Conservation (phyloP, 2,888 invertebrate genomes). For the Lamellibrachia satsuma region DNA sequence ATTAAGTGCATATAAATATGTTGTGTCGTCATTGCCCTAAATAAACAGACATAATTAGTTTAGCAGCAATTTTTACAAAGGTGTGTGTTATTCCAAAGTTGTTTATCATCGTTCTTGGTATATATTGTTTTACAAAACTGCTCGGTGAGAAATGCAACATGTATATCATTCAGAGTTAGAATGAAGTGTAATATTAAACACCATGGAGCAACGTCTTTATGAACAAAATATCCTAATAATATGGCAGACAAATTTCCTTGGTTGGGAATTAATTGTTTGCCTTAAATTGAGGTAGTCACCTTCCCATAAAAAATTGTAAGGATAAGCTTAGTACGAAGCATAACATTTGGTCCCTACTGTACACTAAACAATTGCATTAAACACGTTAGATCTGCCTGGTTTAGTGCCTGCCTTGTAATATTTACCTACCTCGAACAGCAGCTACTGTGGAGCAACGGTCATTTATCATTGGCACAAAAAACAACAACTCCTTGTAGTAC, state of each 20-base stretch:
- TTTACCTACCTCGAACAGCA: neutral
- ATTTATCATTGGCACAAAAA: neutral
- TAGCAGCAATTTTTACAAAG: neutral
- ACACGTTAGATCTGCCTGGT: neutral
- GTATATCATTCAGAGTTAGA: neutral
- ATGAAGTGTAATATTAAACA: neutral
- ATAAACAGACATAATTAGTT: no score
- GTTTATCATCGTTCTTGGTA: neutral
- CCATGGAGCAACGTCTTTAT: neutral
- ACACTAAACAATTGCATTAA: neutral
- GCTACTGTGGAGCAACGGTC: neutral
- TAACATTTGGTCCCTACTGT: neutral
- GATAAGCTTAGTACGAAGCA: neutral
- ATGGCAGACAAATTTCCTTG: neutral
- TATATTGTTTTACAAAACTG: neutral
- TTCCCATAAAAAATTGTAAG: neutral
- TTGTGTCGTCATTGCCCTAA: no score
- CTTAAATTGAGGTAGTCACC: neutral
- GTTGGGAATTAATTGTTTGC: neutral
- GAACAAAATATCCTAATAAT: neutral
- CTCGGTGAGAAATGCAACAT: neutral
- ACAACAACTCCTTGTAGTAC: neutral
- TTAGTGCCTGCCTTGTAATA: neutral
- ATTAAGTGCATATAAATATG: no score
- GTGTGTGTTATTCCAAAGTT: neutral